phyloP scores from a whole-genome alignment of 2,888 invertebrate genomes.

The Cryptocephalus primarius region DNA sequence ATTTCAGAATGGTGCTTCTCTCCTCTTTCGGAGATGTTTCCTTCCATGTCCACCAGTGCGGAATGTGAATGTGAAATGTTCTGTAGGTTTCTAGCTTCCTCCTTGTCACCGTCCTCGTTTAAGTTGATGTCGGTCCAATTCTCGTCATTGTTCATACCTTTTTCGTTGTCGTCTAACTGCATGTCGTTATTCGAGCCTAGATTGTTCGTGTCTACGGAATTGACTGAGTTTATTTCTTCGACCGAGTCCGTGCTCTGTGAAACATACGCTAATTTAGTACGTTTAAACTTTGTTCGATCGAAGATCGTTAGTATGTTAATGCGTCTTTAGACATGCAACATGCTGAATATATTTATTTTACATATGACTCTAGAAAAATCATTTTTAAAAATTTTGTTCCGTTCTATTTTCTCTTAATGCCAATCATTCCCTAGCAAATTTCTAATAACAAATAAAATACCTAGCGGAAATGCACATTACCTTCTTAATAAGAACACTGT shows the following conservation, averaged over 20 bases:
- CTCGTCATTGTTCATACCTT: constrained; percentile 65
- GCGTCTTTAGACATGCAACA: too few species aligned
- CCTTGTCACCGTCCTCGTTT: constrained; percentile 64
- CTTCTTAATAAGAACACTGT: constrained; percentile 34
- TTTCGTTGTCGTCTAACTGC: constrained; percentile 55
- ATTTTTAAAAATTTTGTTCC: too few species aligned
- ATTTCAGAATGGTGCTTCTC: constrained; percentile 63
- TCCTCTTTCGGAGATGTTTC: constrained; percentile 45
- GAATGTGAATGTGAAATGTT: constrained; percentile 45
- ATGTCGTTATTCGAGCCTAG: constrained; percentile 60
- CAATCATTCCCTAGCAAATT: neutral
- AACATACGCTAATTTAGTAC: neutral
- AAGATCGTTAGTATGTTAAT: too few species aligned
- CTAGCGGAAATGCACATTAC: constrained; percentile 25
- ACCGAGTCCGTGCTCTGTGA: constrained; percentile 76
- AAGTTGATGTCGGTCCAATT: constrained; percentile 90
- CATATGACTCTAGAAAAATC: too few species aligned
- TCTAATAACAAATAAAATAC: neutral
- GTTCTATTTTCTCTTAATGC: too few species aligned
- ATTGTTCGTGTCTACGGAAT: constrained; percentile 63
- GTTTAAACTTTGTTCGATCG: too few species aligned
- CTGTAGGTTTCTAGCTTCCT: constrained; percentile 46
- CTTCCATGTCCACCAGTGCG: constrained; percentile 54
- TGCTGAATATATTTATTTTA: too few species aligned
- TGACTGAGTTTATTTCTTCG: constrained; percentile 66